Evolutionary conservation across 1,140 invertebrate genomes (phyloP).

Genomic region (Gryllus bimaculatus): DNA sequence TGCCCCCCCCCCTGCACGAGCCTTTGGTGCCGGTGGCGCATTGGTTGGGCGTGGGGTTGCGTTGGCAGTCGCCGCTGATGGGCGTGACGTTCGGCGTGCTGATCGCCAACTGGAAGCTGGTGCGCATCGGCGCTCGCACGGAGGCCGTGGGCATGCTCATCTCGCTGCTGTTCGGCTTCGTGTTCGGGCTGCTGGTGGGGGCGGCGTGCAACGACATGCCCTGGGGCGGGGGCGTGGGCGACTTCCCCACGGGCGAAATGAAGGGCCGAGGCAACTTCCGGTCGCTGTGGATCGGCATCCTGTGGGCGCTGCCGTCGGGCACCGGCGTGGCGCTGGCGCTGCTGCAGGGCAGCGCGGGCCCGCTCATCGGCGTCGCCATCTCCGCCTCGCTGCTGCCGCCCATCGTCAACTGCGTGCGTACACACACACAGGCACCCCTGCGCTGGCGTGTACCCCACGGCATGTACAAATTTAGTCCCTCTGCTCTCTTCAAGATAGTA

Average conservation of each 20-base stretch:
- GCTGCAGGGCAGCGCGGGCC: conserved; percentile 72
- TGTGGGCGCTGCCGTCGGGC: conserved; percentile 60
- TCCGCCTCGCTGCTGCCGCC: conserved; percentile 80
- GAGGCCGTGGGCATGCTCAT: conserved; percentile 58
- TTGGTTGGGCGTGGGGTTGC: no score
- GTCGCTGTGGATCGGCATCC: conserved; percentile 59
- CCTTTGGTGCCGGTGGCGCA: no score
- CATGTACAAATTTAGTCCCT: no score
- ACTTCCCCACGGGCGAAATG: conserved; percentile 78
- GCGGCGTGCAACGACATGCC: conserved; percentile 51
- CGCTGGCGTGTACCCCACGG: no score
- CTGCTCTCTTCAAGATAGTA: no score
- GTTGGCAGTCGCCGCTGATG: conserved; percentile 55
- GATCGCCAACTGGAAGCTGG: conserved; percentile 56
- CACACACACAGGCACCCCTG: not conserved
- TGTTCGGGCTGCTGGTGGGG: conserved; percentile 65
- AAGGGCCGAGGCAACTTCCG: conserved; percentile 59
- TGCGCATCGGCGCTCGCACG: conserved; percentile 55
- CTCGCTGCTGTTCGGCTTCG: conserved; percentile 65
- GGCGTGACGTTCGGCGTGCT: conserved; percentile 73
- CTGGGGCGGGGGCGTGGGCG: conserved; percentile 67
- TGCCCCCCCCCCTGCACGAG: no score
- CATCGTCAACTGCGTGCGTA: conserved; percentile 71
- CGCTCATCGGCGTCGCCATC: conserved; percentile 80
- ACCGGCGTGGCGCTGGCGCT: conserved; percentile 77